phyloP scores from a whole-genome alignment of 2,888 invertebrate species.

The Caenorhabditis virilis region DNA sequence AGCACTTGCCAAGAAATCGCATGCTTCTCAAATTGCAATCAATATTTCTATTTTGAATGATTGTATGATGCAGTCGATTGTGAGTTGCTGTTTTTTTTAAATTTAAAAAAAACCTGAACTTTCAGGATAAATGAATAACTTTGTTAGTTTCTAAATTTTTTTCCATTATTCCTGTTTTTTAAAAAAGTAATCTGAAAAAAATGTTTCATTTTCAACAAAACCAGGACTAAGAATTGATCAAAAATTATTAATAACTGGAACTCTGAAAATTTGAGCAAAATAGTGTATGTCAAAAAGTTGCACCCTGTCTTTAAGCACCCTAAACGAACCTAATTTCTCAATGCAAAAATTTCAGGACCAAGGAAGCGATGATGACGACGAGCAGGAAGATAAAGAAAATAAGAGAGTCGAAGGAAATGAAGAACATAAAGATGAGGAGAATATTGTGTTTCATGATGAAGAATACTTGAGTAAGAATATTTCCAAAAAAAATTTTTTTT shows the following conservation, averaged over 20 bases:
- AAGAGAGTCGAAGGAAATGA: neutral
- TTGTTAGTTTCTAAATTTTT: too few relatives aligned
- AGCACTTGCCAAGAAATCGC: slow-evolving; percentile 17
- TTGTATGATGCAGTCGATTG: slow-evolving; percentile 40
- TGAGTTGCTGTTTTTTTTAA: too few relatives aligned
- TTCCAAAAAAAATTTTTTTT: neutral
- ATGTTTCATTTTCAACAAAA: too few relatives aligned
- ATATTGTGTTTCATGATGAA: neutral
- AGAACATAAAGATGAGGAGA: neutral
- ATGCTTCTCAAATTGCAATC: slow-evolving; percentile 26
- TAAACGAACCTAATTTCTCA: too few relatives aligned
- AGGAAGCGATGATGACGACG: neutral
- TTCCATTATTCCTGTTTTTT: too few relatives aligned
- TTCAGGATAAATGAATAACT: too few relatives aligned
- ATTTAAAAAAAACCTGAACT: too few relatives aligned
- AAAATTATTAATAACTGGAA: too few relatives aligned
- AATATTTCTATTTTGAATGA: slow-evolving; percentile 35
- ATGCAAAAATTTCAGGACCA: neutral
- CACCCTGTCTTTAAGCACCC: neutral
- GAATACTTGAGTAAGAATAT: neutral
- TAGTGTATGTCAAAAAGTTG: neutral
- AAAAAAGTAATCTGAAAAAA: neutral
- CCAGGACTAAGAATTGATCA: too few relatives aligned
- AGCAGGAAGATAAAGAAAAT: neutral
- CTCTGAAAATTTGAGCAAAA: neutral